Conservation (phyloP, 37 sponge, comb jelly and placozoan species). For the Spongilla lacustris region DNA sequence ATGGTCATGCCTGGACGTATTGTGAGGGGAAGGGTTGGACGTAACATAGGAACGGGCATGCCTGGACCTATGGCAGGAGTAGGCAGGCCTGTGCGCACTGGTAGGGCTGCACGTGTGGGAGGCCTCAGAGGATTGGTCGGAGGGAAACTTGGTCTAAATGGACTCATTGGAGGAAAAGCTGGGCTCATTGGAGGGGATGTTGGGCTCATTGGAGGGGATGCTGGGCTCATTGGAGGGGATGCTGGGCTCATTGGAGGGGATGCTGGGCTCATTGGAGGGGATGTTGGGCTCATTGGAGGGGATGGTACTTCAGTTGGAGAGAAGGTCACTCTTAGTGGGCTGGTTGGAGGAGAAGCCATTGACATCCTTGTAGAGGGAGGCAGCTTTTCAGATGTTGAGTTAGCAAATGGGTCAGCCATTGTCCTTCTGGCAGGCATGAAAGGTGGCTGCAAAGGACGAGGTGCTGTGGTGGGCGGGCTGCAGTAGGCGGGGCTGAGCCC, state of each 20-base stretch:
- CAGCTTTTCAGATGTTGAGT: neutral
- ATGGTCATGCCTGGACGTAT: no score
- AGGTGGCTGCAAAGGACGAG: neutral
- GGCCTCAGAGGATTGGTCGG: neutral
- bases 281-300: neutral
- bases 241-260: neutral
- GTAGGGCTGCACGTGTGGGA: neutral
- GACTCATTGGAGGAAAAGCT: neutral
- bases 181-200: neutral
- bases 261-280: neutral
- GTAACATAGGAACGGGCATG: neutral
- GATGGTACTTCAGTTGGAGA: conserved; percentile 5
- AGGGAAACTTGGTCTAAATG: neutral
- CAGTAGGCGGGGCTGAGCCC: neutral
- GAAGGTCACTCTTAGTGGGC: neutral
- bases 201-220: neutral
- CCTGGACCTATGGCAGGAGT: neutral
- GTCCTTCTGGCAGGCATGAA: conserved; percentile 39
- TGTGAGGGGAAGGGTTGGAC: neutral
- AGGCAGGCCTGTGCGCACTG: neutral
- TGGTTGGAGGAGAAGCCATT: neutral
- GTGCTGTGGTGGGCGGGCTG: no score
- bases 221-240: no score
- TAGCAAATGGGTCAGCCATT: conserved; percentile 39
- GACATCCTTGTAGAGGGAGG: neutral